A percentile compares a stretch with the other conserved stretches of the same genome.
These are phyloP conservation scores for Cuculus canorus DNA, from an alignment of 2,797 vertebrate species.

Conservation along the genomic window DNA sequence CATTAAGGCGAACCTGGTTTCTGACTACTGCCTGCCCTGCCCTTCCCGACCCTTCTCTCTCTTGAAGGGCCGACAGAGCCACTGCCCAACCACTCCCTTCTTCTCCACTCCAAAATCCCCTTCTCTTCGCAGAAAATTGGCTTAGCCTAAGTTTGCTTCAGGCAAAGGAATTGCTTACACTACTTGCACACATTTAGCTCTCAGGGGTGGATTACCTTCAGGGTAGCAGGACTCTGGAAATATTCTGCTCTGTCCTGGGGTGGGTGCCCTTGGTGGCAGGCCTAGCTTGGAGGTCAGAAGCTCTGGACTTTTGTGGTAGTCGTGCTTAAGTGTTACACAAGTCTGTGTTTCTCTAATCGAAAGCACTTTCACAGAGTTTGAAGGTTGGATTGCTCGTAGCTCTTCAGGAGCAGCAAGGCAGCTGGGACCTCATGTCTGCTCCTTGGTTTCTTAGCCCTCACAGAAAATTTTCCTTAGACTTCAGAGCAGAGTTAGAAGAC, in stretches of 20 bases:
- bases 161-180: not conserved
- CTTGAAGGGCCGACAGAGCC: not conserved
- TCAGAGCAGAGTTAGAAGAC: not conserved
- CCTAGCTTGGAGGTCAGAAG: not conserved
- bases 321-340: not conserved
- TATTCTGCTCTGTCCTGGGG: rapidly evolving
- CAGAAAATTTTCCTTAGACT: not conserved
- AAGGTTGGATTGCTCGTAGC: not conserved
- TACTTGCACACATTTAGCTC: too few relatives aligned
- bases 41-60: not conserved
- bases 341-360: not conserved
- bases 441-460: not conserved
- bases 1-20: not conserved
- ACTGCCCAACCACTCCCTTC: not conserved
- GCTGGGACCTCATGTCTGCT: not conserved
- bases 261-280: not conserved
- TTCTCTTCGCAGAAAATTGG: not conserved
- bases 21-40: not conserved
- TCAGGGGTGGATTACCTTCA: not conserved
- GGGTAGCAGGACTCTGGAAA: not conserved
- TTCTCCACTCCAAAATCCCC: not conserved
- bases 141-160: not conserved
- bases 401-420: not conserved
- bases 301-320: not conserved
- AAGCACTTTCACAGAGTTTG: not conserved